These are phyloP conservation scores for Electrophaes corylata DNA, from an alignment of 2,888 invertebrate species.

Conservation along the genomic window DNA sequence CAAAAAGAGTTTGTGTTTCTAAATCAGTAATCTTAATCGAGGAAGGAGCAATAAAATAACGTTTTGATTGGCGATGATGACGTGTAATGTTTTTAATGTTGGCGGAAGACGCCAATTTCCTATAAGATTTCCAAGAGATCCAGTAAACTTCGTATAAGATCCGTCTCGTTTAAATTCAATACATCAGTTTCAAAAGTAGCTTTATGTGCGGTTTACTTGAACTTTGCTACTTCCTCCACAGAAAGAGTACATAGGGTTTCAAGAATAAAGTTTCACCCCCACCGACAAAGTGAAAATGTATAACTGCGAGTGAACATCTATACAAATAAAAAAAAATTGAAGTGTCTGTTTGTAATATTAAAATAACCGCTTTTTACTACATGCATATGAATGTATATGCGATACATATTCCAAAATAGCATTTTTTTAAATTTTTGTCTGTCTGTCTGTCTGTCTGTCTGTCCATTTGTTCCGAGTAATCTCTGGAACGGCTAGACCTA, in stretches of 20 bases:
- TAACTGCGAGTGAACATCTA: neutral
- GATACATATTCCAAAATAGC: no score
- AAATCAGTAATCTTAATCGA: constrained; percentile 12
- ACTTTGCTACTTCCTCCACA: neutral
- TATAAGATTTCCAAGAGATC: neutral
- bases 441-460: no score
- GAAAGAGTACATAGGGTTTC: neutral
- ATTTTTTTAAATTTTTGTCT: no score
- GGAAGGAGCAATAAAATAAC: constrained; percentile 1
- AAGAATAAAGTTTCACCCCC: neutral
- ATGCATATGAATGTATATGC: no score
- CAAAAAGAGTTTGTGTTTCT: constrained; percentile 1
- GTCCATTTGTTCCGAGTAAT: no score
- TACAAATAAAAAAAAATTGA: no score
- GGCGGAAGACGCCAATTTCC: neutral
- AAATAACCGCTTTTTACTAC: no score
- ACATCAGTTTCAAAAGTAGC: neutral
- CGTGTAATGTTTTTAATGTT: constrained; percentile 1
- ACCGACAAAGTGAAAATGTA: neutral
- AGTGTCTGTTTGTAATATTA: no score
- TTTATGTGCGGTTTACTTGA: neutral
- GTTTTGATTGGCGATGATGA: constrained; percentile 19
- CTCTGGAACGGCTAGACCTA: no score
- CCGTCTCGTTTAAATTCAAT: neutral
- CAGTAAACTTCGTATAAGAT: neutral